A percentile compares a stretch with the other conserved stretches of the same genome.
Conservation (phyloP, 2,797 vertebrate species). For the Catostomus latipinnis region DNA sequence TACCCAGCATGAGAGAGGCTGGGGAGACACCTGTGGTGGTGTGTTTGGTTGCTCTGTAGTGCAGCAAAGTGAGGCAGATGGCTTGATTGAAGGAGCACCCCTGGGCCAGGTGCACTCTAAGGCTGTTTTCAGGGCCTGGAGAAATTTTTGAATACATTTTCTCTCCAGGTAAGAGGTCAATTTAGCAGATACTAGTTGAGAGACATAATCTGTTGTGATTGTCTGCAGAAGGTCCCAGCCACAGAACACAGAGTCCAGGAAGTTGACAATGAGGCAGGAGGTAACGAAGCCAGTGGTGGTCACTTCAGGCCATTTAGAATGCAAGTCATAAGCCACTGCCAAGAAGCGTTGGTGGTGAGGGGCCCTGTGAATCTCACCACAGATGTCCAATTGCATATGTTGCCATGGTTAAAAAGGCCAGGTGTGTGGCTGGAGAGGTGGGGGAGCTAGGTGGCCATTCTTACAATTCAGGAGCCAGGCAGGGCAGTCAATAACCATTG, state of each 20-base stretch:
- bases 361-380: conserved; percentile 24
- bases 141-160: conserved; percentile 16
- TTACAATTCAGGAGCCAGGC: conserved; percentile 28
- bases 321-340: conserved; percentile 23
- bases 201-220: conserved; percentile 24
- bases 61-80: not conserved
- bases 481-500: not conserved
- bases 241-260: conserved; percentile 7
- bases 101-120: too few relatives aligned
- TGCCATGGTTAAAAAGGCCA: conserved; percentile 26
- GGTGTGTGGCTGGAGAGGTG: conserved; percentile 11
- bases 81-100: too few relatives aligned
- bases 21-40: conserved; percentile 29
- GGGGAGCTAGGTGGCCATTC: not conserved
- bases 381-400: conserved; percentile 41
- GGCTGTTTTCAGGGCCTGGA: too few relatives aligned
- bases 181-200: not conserved
- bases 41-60: not conserved
- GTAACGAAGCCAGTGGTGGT: not conserved
- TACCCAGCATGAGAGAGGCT: conserved; percentile 37
- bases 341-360: conserved; percentile 26
- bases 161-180: conserved; percentile 2
- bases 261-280: not conserved
- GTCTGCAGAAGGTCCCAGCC: not conserved
- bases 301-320: conserved; percentile 33